Evolutionary conservation across 2,888 invertebrate genomes (phyloP), one percentile per base, ranked within the genome.

Genomic region (Mythimna impura): DNA sequence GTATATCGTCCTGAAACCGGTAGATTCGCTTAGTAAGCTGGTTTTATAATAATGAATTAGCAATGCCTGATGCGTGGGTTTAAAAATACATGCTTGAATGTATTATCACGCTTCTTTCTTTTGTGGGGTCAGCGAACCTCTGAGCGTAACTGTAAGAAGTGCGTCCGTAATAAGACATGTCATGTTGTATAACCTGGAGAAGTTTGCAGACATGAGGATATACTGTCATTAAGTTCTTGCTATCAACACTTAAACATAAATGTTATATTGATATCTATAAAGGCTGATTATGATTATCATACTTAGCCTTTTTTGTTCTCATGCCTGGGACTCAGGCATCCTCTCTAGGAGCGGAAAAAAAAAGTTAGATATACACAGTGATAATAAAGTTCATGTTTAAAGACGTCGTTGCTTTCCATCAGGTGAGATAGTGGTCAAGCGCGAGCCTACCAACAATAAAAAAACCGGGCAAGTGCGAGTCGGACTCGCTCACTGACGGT

Each of bases 81-180:
- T 62, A 65, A 76, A 76, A 79, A 81, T 82, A 71, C 62, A 66
- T 72, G 50, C 61, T 67, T 66, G 67, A 72, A 68, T 74, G 43
- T 79, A 78, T 75, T 43, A 71, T 66, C 22, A 60, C 52, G 20
- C 63, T 76, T 54, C 63, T 67, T 78, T 79, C 60, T 72, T 73
- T 73, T 30, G 40, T 50, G 62, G 55, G 83, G 80, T 83, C 72
- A 83, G 30, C 30, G 83, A 85, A 76, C 85, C 83, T 76, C 40
- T 20, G 47, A 54, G 30, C 12, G 25, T 77, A 63, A 80, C 80
- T 66, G 81, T 77, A 80, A 52, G 36, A 66, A 58, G 50, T 66
- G 76, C 50, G 66, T 62, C 61, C 43, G 40, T 12, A 55, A 30
- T 30, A 80, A 40, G 36, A 25, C 12, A 73, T 52, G n/a, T 36